These are phyloP conservation scores for Delichon dasypus DNA, from an alignment of 2,797 vertebrate genomes.

Conservation along the genomic window DNA sequence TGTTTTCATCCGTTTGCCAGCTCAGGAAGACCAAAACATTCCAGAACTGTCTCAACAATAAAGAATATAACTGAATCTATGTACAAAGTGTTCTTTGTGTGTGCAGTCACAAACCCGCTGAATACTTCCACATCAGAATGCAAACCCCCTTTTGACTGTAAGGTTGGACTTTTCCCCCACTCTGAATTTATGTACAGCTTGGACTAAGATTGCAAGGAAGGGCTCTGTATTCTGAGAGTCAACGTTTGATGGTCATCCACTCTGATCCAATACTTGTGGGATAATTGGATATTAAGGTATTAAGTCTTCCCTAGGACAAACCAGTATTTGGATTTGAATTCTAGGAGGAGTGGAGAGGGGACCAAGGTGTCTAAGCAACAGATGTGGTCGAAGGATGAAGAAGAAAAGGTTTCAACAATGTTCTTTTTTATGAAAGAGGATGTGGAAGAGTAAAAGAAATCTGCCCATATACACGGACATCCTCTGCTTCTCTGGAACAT, in stretches of 20 bases:
- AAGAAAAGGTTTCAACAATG: not conserved
- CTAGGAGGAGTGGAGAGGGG: not conserved
- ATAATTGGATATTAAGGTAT: not conserved
- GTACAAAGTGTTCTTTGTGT: constrained; percentile 54
- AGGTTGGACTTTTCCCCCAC: not conserved
- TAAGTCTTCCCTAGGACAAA: not conserved
- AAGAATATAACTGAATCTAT: not conserved
- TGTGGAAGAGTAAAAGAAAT: not conserved
- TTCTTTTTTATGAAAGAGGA: not conserved
- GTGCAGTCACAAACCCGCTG: not conserved
- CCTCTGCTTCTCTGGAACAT: not conserved
- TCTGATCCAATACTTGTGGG: not conserved
- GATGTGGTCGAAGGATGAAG: not conserved
- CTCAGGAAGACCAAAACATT: constrained; percentile 37
- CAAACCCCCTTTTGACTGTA: not conserved
- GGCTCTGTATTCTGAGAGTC: not conserved
- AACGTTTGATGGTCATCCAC: not conserved
- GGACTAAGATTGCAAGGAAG: not conserved
- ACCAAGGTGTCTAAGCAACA: not conserved
- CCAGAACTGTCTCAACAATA: constrained; percentile 33
- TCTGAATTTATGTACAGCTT: not conserved
- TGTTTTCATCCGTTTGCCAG: constrained; percentile 10
- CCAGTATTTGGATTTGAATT: not conserved
- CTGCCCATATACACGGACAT: not conserved
- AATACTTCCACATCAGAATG: not conserved